Conservation (phyloP, 2,797 vertebrate genomes). For the Delichon dasypus region DNA sequence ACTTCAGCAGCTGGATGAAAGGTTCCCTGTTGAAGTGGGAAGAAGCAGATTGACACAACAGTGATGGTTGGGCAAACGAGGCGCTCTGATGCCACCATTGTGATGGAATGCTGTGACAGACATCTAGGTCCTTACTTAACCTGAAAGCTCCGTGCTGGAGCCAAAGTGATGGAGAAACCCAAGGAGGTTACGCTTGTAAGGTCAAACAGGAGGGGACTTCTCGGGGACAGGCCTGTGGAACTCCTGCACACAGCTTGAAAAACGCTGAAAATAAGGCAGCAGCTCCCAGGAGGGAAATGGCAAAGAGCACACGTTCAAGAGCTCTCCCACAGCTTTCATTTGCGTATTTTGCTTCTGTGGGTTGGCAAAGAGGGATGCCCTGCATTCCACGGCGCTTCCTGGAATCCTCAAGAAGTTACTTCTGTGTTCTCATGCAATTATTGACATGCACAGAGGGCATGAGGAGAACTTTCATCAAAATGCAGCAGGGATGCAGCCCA, state of each 20-base stretch:
- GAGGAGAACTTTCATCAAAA: background rate
- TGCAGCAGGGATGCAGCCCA: background rate
- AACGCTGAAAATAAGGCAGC: background rate
- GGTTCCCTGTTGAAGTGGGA: background rate
- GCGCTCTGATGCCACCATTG: background rate
- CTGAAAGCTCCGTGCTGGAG: background rate
- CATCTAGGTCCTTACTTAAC: background rate
- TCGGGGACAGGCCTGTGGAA: background rate
- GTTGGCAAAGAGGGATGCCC: background rate
- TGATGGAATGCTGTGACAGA: background rate
- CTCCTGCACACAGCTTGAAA: background rate
- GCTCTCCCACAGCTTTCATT: background rate
- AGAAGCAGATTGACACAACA: background rate
- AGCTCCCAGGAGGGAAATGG: background rate
- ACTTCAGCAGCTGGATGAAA: background rate
- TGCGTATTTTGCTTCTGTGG: background rate
- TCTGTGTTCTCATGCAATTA: background rate
- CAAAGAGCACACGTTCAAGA: background rate
- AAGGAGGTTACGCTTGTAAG: background rate
- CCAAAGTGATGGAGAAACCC: background rate
- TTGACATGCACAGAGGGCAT: background rate
- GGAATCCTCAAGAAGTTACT: background rate
- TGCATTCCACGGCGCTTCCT: accelerated
- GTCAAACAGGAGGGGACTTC: background rate
- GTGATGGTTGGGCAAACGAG: background rate